phyloP scores from a whole-genome alignment of 2,888 invertebrate species.

The Drosophila neotestacea region DNA sequence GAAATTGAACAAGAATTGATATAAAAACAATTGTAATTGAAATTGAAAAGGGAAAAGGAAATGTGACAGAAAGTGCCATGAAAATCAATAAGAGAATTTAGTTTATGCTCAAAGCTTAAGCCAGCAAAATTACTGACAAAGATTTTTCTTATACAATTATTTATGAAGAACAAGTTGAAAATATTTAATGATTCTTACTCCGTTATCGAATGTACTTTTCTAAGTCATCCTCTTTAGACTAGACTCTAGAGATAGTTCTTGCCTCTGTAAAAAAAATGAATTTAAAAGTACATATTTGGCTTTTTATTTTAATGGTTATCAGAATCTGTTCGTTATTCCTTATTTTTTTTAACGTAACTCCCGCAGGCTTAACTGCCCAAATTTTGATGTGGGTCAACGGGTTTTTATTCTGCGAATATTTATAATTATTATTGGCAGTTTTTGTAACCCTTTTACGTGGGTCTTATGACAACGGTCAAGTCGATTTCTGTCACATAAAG shows the following conservation, averaged over 20 bases:
- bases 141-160: not conserved
- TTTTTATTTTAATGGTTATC: not conserved
- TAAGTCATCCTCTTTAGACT: no score
- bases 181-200: not conserved
- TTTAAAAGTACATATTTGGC: not conserved
- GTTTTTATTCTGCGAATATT: slow-evolving; percentile 25
- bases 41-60: slow-evolving; percentile 48
- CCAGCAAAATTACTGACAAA: slow-evolving; percentile 11
- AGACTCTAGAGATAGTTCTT: not conserved
- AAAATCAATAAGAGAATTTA: slow-evolving; percentile 24
- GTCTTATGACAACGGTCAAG: slow-evolving; percentile 66
- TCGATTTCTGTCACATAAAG: slow-evolving; percentile 53
- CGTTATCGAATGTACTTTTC: not conserved
- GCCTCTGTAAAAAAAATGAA: not conserved
- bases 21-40: slow-evolving; percentile 67
- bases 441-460: slow-evolving; percentile 40
- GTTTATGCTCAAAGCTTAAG: slow-evolving; percentile 4
- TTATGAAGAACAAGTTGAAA: not conserved
- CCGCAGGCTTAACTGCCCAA: slow-evolving; percentile 22
- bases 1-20: slow-evolving; percentile 63
- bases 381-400: slow-evolving; percentile 59
- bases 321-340: not conserved
- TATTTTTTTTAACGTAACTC: slow-evolving; percentile 23
- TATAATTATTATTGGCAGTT: slow-evolving; percentile 78
- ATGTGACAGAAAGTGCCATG: slow-evolving; percentile 9